Conservation (phyloP, 2,888 invertebrate species). For the Drosophila mulleri region DNA sequence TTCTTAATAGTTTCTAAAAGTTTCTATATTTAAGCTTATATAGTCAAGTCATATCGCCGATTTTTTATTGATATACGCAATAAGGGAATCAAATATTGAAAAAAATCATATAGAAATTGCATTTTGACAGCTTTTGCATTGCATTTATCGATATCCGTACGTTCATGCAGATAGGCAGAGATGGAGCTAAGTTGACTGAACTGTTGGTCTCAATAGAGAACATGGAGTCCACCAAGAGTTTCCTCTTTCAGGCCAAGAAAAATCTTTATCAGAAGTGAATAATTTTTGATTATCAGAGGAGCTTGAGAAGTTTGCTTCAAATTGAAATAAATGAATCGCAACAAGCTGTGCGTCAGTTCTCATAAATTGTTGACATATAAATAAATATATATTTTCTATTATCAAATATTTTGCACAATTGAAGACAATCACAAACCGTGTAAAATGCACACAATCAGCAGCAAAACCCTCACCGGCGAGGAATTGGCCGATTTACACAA, state of each 20-base stretch:
- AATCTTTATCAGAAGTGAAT: background rate
- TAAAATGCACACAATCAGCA: slow-evolving; percentile 56
- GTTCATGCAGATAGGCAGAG: background rate
- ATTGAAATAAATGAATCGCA: slow-evolving; percentile 1
- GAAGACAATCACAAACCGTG: background rate
- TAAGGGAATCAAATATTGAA: background rate
- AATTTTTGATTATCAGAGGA: background rate
- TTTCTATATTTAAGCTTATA: background rate
- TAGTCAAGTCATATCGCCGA: background rate
- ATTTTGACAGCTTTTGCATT: background rate
- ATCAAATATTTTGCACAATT: background rate
- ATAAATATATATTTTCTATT: slow-evolving; percentile 3
- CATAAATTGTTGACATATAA: slow-evolving; percentile 6
- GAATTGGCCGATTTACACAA: slow-evolving; percentile 59
- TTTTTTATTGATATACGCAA: background rate
- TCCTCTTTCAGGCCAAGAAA: background rate
- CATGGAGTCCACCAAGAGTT: background rate
- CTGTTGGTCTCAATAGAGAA: background rate
- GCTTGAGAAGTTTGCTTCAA: background rate
- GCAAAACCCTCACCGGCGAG: slow-evolving; percentile 44
- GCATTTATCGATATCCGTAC: background rate
- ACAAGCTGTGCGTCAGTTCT: slow-evolving; percentile 16
- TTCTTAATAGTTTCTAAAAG: background rate
- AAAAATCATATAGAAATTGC: background rate
- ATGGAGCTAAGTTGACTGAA: background rate